These are phyloP conservation scores for Amphipyra berbera DNA, from an alignment of 2,888 invertebrate genomes.

Conservation along the genomic window DNA sequence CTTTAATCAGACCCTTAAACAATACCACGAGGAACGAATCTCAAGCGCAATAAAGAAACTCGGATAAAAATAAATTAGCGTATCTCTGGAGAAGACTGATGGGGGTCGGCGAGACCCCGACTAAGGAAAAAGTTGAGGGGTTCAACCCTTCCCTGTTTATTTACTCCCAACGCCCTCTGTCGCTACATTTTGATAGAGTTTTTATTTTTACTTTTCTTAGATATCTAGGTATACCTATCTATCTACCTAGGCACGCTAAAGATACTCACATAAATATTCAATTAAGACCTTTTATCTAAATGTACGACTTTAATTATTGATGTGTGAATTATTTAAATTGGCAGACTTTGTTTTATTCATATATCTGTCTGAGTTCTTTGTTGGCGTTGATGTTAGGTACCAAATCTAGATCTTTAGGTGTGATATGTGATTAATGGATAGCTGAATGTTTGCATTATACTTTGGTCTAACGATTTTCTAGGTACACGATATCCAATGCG, in stretches of 20 bases:
- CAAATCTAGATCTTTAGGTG: conserved; percentile 14
- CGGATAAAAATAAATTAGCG: conserved; percentile 86
- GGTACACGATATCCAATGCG: no score
- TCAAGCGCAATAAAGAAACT: conserved; percentile 80
- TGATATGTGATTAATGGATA: conserved; percentile 24
- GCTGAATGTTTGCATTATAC: not conserved
- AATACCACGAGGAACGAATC: conserved; percentile 79
- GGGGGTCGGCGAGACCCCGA: conserved; percentile 73
- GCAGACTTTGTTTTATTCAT: conserved; percentile 38
- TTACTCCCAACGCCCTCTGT: conserved; percentile 75
- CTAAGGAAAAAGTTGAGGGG: conserved; percentile 83
- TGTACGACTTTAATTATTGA: conserved; percentile 45
- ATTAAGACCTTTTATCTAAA: conserved; percentile 56
- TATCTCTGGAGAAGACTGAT: conserved; percentile 83
- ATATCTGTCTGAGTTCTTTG: conserved; percentile 15
- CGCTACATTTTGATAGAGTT: conserved; percentile 77
- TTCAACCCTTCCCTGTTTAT: conserved; percentile 82
- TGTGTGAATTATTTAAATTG: conserved; percentile 57
- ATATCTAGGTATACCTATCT: not conserved
- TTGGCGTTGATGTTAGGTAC: not conserved
- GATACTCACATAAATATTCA: conserved; percentile 43
- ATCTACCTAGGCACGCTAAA: conserved; percentile 21
- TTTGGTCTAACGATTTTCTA: conserved; percentile 4
- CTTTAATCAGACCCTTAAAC: conserved; percentile 77
- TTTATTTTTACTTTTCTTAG: conserved; percentile 67